Evolutionary conservation across 2,797 vertebrate species (phyloP).

Genomic region (Pangasius larnaudii): DNA sequence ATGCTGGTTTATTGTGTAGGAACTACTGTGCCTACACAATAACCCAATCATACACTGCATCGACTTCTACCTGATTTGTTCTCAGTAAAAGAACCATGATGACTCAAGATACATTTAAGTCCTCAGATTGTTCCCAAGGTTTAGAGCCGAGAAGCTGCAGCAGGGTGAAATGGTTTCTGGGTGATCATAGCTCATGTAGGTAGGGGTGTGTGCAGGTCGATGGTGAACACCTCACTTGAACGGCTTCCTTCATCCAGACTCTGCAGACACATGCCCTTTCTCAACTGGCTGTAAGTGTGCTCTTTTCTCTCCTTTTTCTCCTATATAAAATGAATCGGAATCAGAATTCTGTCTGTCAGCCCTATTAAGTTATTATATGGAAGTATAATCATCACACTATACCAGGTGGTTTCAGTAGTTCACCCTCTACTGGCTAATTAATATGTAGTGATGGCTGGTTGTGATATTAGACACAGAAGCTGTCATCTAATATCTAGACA

Average conservation of each 20-base stretch:
- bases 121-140: neutral
- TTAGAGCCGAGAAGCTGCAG: neutral
- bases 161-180: slow-evolving; percentile 1
- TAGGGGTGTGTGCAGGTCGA: slow-evolving; percentile 64
- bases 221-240: slow-evolving; percentile 71
- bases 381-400: neutral
- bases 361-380: neutral
- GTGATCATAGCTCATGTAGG: neutral
- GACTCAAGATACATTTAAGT: neutral
- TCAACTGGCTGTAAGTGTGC: slow-evolving; percentile 70
- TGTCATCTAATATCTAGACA: neutral
- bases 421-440: neutral
- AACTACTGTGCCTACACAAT: neutral
- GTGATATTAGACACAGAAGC: neutral
- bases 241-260: slow-evolving; percentile 63
- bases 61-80: too few relatives aligned
- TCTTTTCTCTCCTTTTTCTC: neutral
- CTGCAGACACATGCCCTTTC: slow-evolving; percentile 67
- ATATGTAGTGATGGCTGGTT: neutral
- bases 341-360: neutral
- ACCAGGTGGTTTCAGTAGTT: neutral
- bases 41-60: neutral
- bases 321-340: neutral
- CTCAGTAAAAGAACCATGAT: neutral
- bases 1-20: neutral